These are phyloP conservation scores for Tetrao urogallus DNA, from an alignment of 2,113 vertebrate genomes.

Conservation along the genomic window DNA sequence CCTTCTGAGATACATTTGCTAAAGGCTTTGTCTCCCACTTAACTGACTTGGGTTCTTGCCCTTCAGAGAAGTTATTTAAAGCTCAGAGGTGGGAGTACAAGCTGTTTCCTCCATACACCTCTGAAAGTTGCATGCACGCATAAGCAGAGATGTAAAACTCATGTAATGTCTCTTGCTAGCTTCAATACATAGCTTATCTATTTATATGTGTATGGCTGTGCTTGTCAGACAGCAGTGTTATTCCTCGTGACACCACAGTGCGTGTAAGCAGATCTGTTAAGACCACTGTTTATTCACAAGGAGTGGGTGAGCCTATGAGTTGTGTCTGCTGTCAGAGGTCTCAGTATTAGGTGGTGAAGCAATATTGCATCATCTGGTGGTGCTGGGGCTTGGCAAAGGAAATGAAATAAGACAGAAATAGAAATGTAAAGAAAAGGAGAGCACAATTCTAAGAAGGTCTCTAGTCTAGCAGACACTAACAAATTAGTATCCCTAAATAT, in stretches of 20 bases:
- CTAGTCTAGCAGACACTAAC: not conserved
- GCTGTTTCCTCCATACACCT: conserved; percentile 7
- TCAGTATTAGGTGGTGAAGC: conserved; percentile 35
- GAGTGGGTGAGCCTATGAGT: not conserved
- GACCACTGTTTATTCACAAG: not conserved
- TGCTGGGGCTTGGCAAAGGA: conserved; percentile 18
- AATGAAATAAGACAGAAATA: conserved; percentile 45
- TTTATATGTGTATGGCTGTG: not conserved
- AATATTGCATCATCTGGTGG: conserved; percentile 64
- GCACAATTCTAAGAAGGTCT: not conserved
- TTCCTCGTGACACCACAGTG: not conserved
- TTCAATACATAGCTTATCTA: not conserved
- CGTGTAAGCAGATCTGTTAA: not conserved
- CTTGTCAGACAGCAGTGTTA: not conserved
- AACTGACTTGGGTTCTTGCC: not conserved
- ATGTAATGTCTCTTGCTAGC: not conserved
- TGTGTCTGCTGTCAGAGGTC: conserved; percentile 3
- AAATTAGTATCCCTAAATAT: not conserved
- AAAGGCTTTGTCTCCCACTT: conserved; percentile 35
- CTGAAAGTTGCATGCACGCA: not conserved
- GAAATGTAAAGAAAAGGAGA: conserved; percentile 21
- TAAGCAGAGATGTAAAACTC: conserved; percentile 25
- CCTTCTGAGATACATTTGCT: conserved; percentile 25
- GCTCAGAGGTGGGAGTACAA: conserved; percentile 46
- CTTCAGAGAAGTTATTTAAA: conserved; percentile 54